phyloP scores from a whole-genome alignment of 2,797 vertebrate species.

The Meriones psammophilus region DNA sequence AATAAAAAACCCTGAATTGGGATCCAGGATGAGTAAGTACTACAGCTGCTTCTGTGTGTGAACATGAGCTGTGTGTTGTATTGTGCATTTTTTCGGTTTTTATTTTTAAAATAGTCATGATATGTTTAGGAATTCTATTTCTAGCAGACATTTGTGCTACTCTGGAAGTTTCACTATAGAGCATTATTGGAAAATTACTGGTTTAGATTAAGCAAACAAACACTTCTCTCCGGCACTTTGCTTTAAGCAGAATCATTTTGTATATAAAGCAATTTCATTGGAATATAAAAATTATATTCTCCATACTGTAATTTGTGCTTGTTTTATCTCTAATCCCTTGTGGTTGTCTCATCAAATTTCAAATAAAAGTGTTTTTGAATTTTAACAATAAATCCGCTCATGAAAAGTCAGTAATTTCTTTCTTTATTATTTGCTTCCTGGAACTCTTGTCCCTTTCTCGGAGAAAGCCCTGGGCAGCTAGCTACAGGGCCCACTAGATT shows the following conservation, averaged over 20 bases:
- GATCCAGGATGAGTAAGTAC: not conserved
- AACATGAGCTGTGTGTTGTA: not conserved
- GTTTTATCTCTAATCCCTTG: conserved; percentile 74
- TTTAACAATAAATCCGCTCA: conserved; percentile 53
- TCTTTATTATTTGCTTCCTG: conserved; percentile 74
- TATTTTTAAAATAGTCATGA: conserved; percentile 1
- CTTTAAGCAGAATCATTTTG: conserved; percentile 47
- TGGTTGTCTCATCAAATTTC: conserved; percentile 33
- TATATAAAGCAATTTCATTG: conserved; percentile 63
- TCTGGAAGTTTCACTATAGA: not conserved
- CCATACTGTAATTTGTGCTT: conserved; percentile 28
- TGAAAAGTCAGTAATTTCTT: conserved; percentile 72
- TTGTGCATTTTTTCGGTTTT: conserved; percentile 40
- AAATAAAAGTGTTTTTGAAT: conserved; percentile 29
- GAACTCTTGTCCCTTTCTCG: conserved; percentile 58
- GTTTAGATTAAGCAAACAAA: conserved; percentile 56
- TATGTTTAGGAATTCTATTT: conserved; percentile 58
- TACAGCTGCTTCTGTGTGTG: not conserved
- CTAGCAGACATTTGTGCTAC: conserved; percentile 40
- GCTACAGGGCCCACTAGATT: conserved; percentile 73
- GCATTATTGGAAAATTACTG: conserved; percentile 31
- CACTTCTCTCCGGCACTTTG: not conserved
- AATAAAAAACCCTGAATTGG: not conserved
- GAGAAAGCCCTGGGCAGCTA: conserved; percentile 78
- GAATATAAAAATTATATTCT: conserved; percentile 52